A percentile compares a stretch with the other conserved stretches of the same genome.
These are phyloP conservation scores for Drosophila fungiperda DNA, from an alignment of 2,888 invertebrate genomes.

Conservation along the genomic window DNA sequence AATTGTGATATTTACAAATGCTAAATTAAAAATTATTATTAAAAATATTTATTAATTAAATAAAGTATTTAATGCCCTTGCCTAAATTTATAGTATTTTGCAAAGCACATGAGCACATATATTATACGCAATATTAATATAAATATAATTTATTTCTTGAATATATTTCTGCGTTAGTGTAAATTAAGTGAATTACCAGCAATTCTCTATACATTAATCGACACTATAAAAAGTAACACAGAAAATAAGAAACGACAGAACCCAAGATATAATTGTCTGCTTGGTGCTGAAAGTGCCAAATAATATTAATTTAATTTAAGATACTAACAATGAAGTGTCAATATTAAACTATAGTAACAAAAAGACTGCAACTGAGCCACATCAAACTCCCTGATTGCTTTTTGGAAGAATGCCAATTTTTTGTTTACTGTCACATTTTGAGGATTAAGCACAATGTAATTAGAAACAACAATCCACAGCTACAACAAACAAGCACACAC, in stretches of 20 bases:
- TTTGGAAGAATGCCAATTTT: constrained; percentile 34
- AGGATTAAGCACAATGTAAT: constrained; percentile 53
- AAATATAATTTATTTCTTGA: constrained; percentile 45
- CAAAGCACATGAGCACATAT: not conserved
- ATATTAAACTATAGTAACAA: constrained; percentile 7
- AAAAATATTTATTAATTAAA: too few species aligned
- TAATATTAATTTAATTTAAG: not conserved
- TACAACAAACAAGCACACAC: constrained; percentile 37
- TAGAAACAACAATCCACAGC: constrained; percentile 39
- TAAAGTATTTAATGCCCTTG: too few species aligned
- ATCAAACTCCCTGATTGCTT: constrained; percentile 33
- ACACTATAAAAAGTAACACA: constrained; percentile 30
- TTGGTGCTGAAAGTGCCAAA: not conserved
- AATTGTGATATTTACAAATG: too few species aligned
- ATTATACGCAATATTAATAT: constrained; percentile 9
- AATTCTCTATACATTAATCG: constrained; percentile 39
- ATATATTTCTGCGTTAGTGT: too few species aligned
- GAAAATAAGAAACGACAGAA: constrained; percentile 34
- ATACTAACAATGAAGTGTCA: not conserved
- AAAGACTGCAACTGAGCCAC: constrained; percentile 29
- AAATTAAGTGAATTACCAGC: too few species aligned
- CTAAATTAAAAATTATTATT: too few species aligned
- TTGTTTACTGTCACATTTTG: constrained; percentile 35
- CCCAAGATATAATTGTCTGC: constrained; percentile 24
- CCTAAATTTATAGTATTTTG: too few species aligned